These are phyloP conservation scores for Alloscopus bannaensis DNA, from an alignment of 2,888 invertebrate genomes.

Conservation along the genomic window DNA sequence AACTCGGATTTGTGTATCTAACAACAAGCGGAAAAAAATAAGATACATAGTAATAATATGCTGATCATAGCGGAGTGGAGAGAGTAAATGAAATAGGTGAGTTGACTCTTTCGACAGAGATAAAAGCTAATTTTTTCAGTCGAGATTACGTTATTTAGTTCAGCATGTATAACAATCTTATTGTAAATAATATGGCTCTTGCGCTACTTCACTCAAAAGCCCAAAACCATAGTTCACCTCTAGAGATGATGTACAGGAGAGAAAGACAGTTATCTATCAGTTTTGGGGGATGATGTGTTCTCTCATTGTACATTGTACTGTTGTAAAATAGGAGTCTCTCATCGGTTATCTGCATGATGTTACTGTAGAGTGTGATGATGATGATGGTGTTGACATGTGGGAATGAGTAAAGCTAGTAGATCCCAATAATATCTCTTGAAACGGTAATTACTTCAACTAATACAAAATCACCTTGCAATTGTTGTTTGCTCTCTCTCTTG, in stretches of 20 bases:
- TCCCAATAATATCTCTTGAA: conserved; percentile 18
- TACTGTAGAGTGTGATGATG: conserved; percentile 4
- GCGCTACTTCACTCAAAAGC: not conserved
- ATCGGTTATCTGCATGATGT: no score
- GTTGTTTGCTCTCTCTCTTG: conserved; percentile 11
- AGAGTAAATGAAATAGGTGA: conserved; percentile 10
- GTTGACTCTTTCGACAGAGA: not conserved
- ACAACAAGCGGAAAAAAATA: conserved; percentile 15
- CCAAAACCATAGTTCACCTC: not conserved
- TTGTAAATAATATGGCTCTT: conserved; percentile 1
- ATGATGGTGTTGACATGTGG: conserved; percentile 1
- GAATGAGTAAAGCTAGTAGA: conserved; percentile 18
- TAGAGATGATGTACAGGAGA: conserved; percentile 1
- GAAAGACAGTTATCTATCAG: conserved; percentile 5
- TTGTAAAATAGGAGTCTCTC: no score
- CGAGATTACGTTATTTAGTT: conserved; percentile 40
- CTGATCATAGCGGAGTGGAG: no score
- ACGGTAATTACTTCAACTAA: conserved; percentile 22
- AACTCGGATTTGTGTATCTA: conserved; percentile 17
- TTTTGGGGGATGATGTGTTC: conserved; percentile 2
- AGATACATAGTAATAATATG: conserved; percentile 11
- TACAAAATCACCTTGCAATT: conserved; percentile 33
- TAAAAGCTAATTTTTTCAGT: conserved; percentile 24
- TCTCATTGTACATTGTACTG: not conserved
- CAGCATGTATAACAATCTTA: conserved; percentile 18